Evolutionary conservation across 2,113 vertebrate genomes (phyloP).

Genomic region (Hydrochoerus hydrochaeris): DNA sequence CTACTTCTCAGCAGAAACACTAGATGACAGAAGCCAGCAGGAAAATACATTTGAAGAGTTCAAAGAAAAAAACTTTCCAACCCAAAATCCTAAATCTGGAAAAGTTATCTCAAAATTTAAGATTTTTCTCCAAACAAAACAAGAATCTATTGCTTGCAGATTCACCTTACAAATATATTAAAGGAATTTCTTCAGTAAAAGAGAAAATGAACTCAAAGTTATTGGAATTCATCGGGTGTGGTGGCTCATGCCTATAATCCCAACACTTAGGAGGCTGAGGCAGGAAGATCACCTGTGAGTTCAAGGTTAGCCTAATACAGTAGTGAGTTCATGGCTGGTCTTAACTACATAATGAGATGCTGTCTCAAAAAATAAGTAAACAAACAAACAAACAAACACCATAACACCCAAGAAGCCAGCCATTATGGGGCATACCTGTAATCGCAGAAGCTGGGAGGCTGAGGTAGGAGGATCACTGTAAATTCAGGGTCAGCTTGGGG

Average conservation of each 20-base stretch:
- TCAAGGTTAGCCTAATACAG: neutral
- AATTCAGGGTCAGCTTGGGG: neutral
- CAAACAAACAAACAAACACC: neutral
- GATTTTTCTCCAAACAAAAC: neutral
- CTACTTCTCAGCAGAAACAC: neutral
- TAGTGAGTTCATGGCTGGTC: neutral
- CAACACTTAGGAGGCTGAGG: neutral
- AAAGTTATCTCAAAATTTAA: neutral
- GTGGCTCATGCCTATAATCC: neutral
- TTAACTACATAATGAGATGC: neutral
- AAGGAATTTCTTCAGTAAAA: neutral
- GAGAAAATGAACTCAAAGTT: neutral
- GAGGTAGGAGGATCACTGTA: neutral
- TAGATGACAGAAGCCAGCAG: neutral
- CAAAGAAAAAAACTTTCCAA: neutral
- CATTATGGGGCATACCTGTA: neutral
- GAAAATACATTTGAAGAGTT: neutral
- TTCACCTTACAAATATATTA: neutral
- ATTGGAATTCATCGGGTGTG: neutral
- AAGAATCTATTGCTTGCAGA: neutral
- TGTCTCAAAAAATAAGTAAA: neutral
- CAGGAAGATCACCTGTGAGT: neutral
- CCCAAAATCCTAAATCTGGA: neutral
- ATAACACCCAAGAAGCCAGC: neutral
- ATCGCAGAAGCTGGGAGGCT: neutral